Conservation (phyloP, 2,888 invertebrate species). For the Priocnemis perturbator region DNA sequence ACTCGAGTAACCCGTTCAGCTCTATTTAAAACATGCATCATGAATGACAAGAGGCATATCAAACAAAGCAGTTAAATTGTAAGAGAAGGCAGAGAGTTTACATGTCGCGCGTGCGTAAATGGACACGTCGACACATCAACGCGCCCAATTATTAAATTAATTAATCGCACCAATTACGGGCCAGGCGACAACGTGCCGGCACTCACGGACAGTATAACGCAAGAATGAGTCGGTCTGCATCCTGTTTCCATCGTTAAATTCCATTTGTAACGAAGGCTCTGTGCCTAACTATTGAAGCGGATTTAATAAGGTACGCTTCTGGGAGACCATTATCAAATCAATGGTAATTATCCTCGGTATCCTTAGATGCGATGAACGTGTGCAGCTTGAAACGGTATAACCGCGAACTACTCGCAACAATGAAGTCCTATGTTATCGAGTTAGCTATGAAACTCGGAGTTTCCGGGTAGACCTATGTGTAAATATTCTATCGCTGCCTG, state of each 20-base stretch:
- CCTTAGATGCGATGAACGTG: too few relatives aligned
- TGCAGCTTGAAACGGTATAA: too few relatives aligned
- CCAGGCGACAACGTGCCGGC: background rate
- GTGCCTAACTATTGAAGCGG: constrained; percentile 18
- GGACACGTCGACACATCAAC: background rate
- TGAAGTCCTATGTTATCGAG: too few relatives aligned
- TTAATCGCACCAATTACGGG: constrained; percentile 49
- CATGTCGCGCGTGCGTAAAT: background rate
- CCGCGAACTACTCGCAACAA: too few relatives aligned
- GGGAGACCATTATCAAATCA: constrained; percentile 19
- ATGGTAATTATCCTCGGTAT: constrained; percentile 16
- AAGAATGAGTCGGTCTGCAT: background rate
- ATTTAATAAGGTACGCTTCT: constrained; percentile 18
- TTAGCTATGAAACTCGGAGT: too few relatives aligned
- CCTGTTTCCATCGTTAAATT: constrained; percentile 27
- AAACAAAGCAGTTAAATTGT: too few relatives aligned
- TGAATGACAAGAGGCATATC: too few relatives aligned
- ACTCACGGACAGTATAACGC: background rate
- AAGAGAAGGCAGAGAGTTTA: too few relatives aligned
- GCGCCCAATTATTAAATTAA: constrained; percentile 49
- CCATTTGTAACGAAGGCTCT: constrained; percentile 11
- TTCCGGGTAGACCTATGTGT: too few relatives aligned
- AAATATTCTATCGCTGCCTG: too few relatives aligned
- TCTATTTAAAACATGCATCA: too few relatives aligned
- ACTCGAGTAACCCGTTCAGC: too few relatives aligned